A percentile compares a stretch with the other conserved stretches of the same genome.
phyloP scores from a whole-genome alignment of 1,140 invertebrate genomes.

The Nasonia longicornis region DNA sequence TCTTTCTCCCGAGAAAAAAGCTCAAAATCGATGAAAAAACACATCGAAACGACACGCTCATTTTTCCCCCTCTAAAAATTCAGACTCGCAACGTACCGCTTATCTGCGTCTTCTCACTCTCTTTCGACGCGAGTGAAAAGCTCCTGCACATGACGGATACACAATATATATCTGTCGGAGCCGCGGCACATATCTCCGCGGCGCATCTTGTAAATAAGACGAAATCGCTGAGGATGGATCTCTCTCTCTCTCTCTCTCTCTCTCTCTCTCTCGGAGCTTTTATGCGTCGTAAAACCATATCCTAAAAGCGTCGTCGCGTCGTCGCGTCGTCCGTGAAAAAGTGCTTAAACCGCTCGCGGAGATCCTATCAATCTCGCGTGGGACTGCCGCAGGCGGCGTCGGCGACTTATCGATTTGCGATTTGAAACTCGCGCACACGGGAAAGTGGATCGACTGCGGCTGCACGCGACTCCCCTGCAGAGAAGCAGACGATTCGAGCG shows the following conservation, averaged over 20 bases:
- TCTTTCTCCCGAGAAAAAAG: neutral
- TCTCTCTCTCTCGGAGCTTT: neutral
- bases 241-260: neutral
- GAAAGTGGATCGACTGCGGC: neutral
- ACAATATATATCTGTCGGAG: neutral
- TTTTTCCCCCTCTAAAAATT: neutral
- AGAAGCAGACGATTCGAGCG: neutral
- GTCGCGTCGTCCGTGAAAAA: neutral
- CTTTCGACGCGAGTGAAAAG: neutral
- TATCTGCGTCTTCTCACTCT: too few relatives aligned
- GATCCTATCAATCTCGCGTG: slow-evolving; percentile 6
- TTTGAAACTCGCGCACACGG: neutral
- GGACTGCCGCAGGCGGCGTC: neutral
- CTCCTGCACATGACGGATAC: neutral
- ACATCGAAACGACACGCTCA: too few relatives aligned
- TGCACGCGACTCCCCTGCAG: neutral
- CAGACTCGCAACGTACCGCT: neutral
- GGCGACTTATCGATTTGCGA: slow-evolving; percentile 6
- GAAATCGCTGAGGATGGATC: neutral
- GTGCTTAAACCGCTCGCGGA: neutral
- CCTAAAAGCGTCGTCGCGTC: neutral
- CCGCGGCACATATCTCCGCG: neutral
- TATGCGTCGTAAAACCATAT: slow-evolving; percentile 4
- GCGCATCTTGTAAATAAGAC: neutral
- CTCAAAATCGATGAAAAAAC: neutral